Evolutionary conservation across 2,888 invertebrate genomes (phyloP).

Genomic region (Heliconius sara): DNA sequence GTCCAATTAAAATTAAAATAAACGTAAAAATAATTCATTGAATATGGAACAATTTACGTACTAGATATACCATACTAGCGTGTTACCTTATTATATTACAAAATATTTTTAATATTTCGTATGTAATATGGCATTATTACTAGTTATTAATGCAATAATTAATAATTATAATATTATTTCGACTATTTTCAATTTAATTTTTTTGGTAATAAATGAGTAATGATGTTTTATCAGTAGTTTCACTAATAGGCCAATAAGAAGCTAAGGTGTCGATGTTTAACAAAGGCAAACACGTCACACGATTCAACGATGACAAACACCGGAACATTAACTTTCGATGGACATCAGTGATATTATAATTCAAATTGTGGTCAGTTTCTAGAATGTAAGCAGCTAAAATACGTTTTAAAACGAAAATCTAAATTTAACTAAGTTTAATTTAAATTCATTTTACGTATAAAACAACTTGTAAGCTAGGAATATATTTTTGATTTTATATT

Average conservation of each 20-base stretch:
- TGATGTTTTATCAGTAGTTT: background rate
- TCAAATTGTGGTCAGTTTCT: constrained; percentile 48
- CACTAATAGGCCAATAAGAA: constrained; percentile 19
- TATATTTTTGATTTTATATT: background rate
- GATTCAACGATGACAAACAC: constrained; percentile 72
- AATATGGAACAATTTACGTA: background rate
- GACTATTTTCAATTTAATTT: background rate
- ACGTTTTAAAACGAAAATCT: constrained; percentile 40
- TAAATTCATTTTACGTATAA: constrained; percentile 11
- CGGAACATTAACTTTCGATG: constrained; percentile 80
- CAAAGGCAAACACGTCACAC: constrained; percentile 67
- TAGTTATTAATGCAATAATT: background rate
- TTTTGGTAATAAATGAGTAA: background rate
- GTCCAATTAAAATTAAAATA: constrained; percentile 7
- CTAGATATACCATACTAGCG: background rate
- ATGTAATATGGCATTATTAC: no score
- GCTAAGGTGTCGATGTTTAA: constrained; percentile 53
- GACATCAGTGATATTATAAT: constrained; percentile 64
- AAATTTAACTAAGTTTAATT: constrained; percentile 7
- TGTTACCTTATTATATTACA: background rate
- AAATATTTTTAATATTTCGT: background rate
- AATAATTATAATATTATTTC: background rate
- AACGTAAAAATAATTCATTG: constrained; percentile 5
- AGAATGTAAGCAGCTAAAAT: constrained; percentile 31
- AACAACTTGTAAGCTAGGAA: background rate